Percentiles rank a stretch among this genome's conserved stretches.
Evolutionary conservation across 2,113 vertebrate species (phyloP).

Genomic region (Menura novaehollandiae): DNA sequence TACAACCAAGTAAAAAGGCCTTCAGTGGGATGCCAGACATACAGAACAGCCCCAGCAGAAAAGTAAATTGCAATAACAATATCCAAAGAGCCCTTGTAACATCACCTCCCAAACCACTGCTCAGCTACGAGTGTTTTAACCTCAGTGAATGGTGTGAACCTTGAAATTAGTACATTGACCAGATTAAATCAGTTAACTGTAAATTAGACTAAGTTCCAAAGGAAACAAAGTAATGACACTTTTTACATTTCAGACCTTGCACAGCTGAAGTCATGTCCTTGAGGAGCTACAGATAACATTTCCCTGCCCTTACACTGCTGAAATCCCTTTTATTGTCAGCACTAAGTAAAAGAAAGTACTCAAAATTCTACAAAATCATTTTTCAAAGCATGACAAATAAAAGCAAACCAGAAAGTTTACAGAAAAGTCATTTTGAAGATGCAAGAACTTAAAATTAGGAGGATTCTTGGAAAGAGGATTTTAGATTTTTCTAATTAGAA

Average conservation of each 20-base stretch:
- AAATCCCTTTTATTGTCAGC: neutral
- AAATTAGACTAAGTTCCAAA: neutral
- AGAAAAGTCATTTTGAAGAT: neutral
- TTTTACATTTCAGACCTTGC: neutral
- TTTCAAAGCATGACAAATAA: neutral
- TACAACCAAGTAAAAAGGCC: neutral
- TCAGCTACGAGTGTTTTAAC: neutral
- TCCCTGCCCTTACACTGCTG: neutral
- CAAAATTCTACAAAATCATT: neutral
- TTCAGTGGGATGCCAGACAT: neutral
- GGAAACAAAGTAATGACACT: neutral
- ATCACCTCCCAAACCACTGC: neutral
- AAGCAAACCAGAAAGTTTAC: neutral
- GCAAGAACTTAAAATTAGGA: neutral
- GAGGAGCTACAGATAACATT: neutral
- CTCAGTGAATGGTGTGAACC: neutral
- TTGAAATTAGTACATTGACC: neutral
- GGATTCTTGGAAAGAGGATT: neutral
- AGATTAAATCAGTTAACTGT: neutral
- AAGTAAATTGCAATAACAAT: neutral
- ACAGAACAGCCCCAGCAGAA: neutral
- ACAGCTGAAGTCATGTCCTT: rapidly evolving
- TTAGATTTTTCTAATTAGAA: neutral
- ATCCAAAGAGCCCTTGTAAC: neutral
- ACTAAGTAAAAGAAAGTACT: neutral